Base-by-base conservation (phyloP, 2,888 invertebrate species). In the Platycnemis pennipes region DNA sequence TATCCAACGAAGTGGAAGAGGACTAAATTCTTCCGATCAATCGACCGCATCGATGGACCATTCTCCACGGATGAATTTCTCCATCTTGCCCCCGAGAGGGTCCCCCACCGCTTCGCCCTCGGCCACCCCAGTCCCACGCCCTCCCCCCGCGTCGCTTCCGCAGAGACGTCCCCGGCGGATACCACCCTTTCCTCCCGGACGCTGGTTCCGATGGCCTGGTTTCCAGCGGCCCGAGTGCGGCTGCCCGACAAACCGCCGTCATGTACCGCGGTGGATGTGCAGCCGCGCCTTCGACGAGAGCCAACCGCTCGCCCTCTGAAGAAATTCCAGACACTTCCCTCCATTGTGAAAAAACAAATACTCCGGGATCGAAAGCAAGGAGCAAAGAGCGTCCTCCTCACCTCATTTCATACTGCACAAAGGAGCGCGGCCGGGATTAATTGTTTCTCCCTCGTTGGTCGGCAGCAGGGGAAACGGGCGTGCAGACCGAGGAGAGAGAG, bases 161-260 rank as follows among this genome's bases (percentile, higher is more conserved):
- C 77, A 5, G 77, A 37, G 77, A 77, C 77, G 37, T 77, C 77
- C 13, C 77, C 37, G 77, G 31, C 31, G 77, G 77, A 77, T 16
- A 77, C 77, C 77, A 16, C 77, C 77, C 8, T 13, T 1, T 31
- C 31, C 13, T 7, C 16, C 16, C 26, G 63, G 63, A 63, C 13
- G 77, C 11, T 31, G 77, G 77, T 77, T 77, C 77, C 77, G 13
- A 37, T 77, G 77, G 77, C 31, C 77, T 77, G 77, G 77, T 77
- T 69, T 77, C 77, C 77, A 77, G 3, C 26, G 5, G 19, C 31
- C 69, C n/a, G 69, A 49, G 19, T 13, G 13, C 11, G 31, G 37
- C 31, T 77, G 37, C 13, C 13, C 77, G 77, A 63, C 49, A 7
- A 16, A 49, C n/a, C 63, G 26, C 5, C 63, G 77, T 13, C n/a